Percentiles rank a stretch among this genome's conserved stretches.
Evolutionary conservation across 2,113 vertebrate species (phyloP).

Genomic region (Hiodon tergisus): DNA sequence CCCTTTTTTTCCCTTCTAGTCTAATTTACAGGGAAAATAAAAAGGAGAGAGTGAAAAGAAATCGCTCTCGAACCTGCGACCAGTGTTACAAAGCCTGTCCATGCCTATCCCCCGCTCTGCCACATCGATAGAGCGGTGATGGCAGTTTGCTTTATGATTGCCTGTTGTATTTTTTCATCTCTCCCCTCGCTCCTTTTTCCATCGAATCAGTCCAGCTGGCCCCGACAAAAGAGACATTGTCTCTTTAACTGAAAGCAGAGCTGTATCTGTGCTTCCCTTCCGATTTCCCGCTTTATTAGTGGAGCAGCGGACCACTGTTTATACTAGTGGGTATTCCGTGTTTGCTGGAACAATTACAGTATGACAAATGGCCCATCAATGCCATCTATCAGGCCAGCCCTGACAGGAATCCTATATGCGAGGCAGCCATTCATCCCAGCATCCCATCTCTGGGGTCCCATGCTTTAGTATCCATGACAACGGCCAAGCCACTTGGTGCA

Average conservation of each 20-base stretch:
- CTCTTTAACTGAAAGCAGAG: constrained; percentile 78
- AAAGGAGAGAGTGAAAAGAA: constrained; percentile 47
- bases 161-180: constrained; percentile 56
- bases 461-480: constrained; percentile 93
- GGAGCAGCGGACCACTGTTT: constrained; percentile 86
- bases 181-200: constrained; percentile 32
- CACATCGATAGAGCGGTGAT: constrained; percentile 65
- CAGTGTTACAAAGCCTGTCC: constrained; percentile 64
- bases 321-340: constrained; percentile 95
- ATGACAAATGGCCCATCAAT: constrained; percentile 99
- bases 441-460: constrained; percentile 87
- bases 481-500: constrained; percentile 70
- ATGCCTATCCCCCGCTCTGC: constrained; percentile 53
- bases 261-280: constrained; percentile 87
- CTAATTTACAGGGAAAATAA: constrained; percentile 54
- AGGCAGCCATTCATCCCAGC: constrained; percentile 89
- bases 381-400: constrained; percentile 89
- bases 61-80: constrained; percentile 52
- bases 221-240: constrained; percentile 65
- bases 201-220: constrained; percentile 54
- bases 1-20: constrained; percentile 50
- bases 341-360: constrained; percentile 99
- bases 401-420: constrained; percentile 99
- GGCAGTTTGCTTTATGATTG: constrained; percentile 65
- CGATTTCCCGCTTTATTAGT: constrained; percentile 92